phyloP scores from a whole-genome alignment of 2,888 invertebrate species.

The Metellina segmentata region DNA sequence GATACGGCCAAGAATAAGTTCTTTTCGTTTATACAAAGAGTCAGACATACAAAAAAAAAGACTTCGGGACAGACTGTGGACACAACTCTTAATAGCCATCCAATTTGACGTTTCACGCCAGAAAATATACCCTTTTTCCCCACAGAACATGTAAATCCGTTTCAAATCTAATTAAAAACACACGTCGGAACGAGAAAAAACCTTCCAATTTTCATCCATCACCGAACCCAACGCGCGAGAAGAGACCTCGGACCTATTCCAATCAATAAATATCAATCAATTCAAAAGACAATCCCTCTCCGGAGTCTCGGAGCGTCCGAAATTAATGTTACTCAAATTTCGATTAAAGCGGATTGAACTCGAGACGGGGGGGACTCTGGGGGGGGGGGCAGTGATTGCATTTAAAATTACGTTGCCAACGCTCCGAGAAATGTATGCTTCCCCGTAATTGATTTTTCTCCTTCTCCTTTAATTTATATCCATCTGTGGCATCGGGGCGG shows the following conservation, averaged over 20 bases:
- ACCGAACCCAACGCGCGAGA: background rate
- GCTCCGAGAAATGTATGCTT: background rate
- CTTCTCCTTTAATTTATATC: conserved; percentile 8
- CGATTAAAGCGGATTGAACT: conserved; percentile 1
- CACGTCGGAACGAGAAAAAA: background rate
- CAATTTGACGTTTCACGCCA: no score
- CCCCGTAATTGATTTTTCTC: conserved; percentile 8
- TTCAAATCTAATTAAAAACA: background rate
- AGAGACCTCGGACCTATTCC: background rate
- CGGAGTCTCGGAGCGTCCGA: background rate
- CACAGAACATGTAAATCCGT: no score
- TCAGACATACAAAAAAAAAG: no score
- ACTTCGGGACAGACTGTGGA: no score
- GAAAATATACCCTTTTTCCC: no score
- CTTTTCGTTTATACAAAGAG: no score
- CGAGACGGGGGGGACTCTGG: no score
- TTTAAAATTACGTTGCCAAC: background rate
- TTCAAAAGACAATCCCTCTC: background rate
- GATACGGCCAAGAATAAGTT: no score
- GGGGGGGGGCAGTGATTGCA: background rate
- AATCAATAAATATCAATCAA: background rate
- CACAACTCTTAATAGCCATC: no score
- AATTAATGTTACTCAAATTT: conserved; percentile 1
- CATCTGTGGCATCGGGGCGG: background rate
- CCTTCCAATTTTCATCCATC: background rate